Conservation (phyloP, 2,888 invertebrate genomes). For the Drosophila meridionalis region DNA sequence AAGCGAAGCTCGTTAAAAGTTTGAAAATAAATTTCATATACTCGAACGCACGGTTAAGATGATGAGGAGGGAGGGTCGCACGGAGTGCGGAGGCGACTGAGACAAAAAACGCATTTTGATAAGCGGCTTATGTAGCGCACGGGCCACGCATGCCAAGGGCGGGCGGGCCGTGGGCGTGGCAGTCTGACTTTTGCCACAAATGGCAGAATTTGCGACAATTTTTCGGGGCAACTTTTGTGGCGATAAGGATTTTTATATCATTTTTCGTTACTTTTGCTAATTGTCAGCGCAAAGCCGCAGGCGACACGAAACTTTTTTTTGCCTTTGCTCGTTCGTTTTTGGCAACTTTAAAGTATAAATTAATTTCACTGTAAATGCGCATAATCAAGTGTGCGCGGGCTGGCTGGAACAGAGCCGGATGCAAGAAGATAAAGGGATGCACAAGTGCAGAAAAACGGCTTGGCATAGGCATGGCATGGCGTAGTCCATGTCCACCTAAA, state of each 20-base stretch:
- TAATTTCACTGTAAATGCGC: slow-evolving; percentile 78
- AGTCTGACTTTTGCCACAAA: slow-evolving; percentile 36
- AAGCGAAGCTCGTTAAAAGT: slow-evolving; percentile 68
- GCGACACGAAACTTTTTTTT: slow-evolving; percentile 61
- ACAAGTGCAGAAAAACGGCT: slow-evolving; percentile 7
- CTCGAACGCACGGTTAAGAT: slow-evolving; percentile 64
- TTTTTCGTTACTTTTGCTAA: slow-evolving; percentile 65
- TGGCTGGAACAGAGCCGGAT: slow-evolving; percentile 1
- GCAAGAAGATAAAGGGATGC: slow-evolving; percentile 30
- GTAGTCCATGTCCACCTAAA: background rate
- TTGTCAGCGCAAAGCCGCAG: slow-evolving; percentile 68
- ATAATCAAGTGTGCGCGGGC: slow-evolving; percentile 68
- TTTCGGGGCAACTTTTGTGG: slow-evolving; percentile 37
- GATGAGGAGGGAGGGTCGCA: slow-evolving; percentile 38
- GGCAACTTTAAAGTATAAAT: slow-evolving; percentile 71
- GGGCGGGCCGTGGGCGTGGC: slow-evolving; percentile 3
- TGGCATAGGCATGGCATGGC: background rate
- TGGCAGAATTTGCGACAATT: slow-evolving; percentile 50
- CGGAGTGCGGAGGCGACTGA: background rate
- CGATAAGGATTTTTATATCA: slow-evolving; percentile 39
- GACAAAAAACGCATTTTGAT: slow-evolving; percentile 62
- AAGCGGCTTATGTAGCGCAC: slow-evolving; percentile 60
- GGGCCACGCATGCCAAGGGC: slow-evolving; percentile 15
- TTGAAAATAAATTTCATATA: slow-evolving; percentile 66
- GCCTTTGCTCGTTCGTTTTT: slow-evolving; percentile 22